Conservation (phyloP, 1,140 invertebrate species). For the Bombus waltoni region DNA sequence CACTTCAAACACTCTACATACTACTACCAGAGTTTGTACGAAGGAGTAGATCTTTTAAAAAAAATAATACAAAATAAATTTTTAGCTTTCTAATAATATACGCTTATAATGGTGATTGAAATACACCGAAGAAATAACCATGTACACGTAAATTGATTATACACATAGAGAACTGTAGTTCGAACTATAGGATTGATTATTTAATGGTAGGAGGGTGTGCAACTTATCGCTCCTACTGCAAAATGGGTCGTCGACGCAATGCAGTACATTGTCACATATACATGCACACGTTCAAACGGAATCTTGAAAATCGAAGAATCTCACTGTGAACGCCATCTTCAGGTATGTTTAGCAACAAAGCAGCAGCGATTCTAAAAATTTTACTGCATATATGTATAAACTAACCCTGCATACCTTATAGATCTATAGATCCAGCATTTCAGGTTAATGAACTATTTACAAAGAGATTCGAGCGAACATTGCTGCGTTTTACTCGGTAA, state of each 20-base stretch:
- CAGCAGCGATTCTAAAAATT: slow-evolving; percentile 34
- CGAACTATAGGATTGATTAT: slow-evolving; percentile 70
- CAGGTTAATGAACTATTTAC: slow-evolving; percentile 23
- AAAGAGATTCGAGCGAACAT: background rate
- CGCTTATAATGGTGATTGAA: background rate
- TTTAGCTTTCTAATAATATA: background rate
- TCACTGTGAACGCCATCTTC: slow-evolving; percentile 61
- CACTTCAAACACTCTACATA: background rate
- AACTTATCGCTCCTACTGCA: slow-evolving; percentile 70
- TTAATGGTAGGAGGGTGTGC: slow-evolving; percentile 64
- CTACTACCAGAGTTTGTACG: background rate
- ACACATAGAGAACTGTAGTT: background rate
- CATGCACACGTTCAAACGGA: slow-evolving; percentile 26
- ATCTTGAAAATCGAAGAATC: slow-evolving; percentile 70
- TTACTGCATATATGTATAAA: slow-evolving; percentile 17
- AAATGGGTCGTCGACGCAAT: slow-evolving; percentile 79
- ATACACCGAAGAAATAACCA: background rate
- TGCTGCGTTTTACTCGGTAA: background rate
- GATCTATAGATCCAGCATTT: slow-evolving; percentile 45
- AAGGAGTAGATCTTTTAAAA: too few relatives aligned
- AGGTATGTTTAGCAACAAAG: slow-evolving; percentile 13
- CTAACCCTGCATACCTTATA: slow-evolving; percentile 25
- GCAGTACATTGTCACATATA: slow-evolving; percentile 65
- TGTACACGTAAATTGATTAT: background rate
- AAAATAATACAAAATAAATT: background rate